A percentile compares a stretch with the other conserved stretches of the same genome.
phyloP scores from a whole-genome alignment of 2,888 invertebrate genomes.

The Ornithoptera priamus region DNA sequence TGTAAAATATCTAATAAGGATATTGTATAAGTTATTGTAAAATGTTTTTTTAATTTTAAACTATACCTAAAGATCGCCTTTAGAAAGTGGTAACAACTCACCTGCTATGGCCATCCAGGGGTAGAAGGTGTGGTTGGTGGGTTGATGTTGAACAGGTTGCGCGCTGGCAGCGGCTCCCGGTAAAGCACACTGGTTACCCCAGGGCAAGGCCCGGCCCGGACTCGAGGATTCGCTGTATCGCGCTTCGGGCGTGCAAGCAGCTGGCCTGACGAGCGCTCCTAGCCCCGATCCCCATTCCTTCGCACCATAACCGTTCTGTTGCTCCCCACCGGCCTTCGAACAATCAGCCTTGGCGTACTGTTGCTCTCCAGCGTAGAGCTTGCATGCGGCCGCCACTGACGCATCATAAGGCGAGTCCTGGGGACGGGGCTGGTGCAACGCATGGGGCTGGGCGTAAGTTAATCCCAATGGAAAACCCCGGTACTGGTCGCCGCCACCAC shows the following conservation, averaged over 20 bases:
- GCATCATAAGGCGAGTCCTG: slow-evolving; percentile 96
- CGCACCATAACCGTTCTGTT: slow-evolving; percentile 85
- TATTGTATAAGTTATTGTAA: no score
- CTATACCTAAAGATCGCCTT: not conserved
- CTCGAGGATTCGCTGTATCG: slow-evolving; percentile 92
- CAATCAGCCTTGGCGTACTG: slow-evolving; percentile 88
- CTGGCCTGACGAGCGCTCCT: slow-evolving; percentile 87
- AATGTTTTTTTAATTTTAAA: no score
- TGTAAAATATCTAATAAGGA: not conserved
- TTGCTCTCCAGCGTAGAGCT: slow-evolving; percentile 86
- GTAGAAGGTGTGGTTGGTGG: slow-evolving; percentile 96
- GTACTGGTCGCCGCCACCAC: slow-evolving; percentile 88
- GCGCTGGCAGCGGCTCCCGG: slow-evolving; percentile 90
- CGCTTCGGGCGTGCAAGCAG: slow-evolving; percentile 94
- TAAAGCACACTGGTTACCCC: slow-evolving; percentile 94
- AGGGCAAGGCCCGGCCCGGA: slow-evolving; percentile 87
- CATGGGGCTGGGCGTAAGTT: slow-evolving; percentile 92
- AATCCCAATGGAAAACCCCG: slow-evolving; percentile 92
- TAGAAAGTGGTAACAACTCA: slow-evolving; percentile 79
- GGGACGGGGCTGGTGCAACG: slow-evolving; percentile 87
- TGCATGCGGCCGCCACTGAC: slow-evolving; percentile 92
- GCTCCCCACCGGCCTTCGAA: slow-evolving; percentile 82
- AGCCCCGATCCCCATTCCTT: slow-evolving; percentile 86
- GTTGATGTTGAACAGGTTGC: slow-evolving; percentile 93
- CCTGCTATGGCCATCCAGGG: slow-evolving; percentile 99